These are phyloP conservation scores for Hafferia zeledoni DNA, from an alignment of 2,797 vertebrate genomes.

Conservation along the genomic window DNA sequence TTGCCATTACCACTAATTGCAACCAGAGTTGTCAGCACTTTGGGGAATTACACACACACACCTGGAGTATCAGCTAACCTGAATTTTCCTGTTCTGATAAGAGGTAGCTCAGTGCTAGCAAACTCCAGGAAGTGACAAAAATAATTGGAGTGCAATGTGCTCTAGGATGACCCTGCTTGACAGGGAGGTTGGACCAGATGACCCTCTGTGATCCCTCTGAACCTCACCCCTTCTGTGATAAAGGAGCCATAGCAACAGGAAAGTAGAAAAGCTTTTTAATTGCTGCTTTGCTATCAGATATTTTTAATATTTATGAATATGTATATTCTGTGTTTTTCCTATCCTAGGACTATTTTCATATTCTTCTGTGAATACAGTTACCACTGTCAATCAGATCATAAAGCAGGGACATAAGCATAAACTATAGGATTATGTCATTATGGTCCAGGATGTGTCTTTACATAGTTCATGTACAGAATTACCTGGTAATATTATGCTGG, in stretches of 20 bases:
- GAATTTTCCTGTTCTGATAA: conserved; percentile 52
- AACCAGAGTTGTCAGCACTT: conserved; percentile 66
- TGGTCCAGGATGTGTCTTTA: neutral
- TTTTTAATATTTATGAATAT: neutral
- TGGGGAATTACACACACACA: conserved; percentile 66
- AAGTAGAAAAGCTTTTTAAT: neutral
- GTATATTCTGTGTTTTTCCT: neutral
- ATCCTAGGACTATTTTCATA: neutral
- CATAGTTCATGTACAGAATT: neutral
- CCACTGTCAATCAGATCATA: neutral
- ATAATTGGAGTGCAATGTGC: neutral
- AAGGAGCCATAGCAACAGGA: neutral
- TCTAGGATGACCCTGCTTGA: neutral
- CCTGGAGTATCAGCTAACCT: conserved; percentile 58
- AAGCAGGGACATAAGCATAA: neutral
- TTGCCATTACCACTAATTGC: conserved; percentile 49
- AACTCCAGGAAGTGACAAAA: conserved; percentile 20
- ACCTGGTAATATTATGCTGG: neutral
- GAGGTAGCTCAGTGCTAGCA: conserved; percentile 35
- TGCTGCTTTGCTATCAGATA: neutral
- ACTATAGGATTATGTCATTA: neutral
- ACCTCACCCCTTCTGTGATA: neutral
- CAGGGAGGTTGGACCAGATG: neutral
- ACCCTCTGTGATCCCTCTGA: neutral
- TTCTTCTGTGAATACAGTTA: neutral